These are phyloP conservation scores for Saguinus imperator DNA, from an alignment of 2,113 vertebrate species.

Conservation along the genomic window DNA sequence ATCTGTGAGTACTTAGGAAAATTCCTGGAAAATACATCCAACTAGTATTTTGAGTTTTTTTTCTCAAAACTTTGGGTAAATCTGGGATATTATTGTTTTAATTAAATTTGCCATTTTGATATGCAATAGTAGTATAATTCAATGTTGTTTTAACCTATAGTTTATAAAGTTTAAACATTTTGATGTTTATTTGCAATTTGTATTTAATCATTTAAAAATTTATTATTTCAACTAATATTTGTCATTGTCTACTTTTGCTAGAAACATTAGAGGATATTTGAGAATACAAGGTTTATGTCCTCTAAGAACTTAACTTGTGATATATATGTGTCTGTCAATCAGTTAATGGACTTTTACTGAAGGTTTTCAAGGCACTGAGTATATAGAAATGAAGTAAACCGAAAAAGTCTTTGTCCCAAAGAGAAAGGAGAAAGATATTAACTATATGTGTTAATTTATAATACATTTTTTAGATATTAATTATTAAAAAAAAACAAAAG, in stretches of 20 bases:
- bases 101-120: conserved; percentile 19
- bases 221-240: conserved; percentile 20
- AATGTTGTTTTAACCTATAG: not conserved
- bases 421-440: not conserved
- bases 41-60: not conserved
- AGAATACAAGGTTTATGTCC: not conserved
- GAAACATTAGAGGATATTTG: not conserved
- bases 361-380: not conserved
- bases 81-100: conserved; percentile 1
- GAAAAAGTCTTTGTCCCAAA: not conserved
- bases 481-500: not conserved
- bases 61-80: not conserved
- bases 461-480: not conserved
- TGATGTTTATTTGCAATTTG: not conserved
- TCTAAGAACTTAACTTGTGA: not conserved
- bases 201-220: not conserved
- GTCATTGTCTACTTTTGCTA: not conserved
- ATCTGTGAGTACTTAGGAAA: not conserved
- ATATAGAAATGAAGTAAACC: not conserved
- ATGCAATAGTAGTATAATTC: not conserved
- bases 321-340: not conserved
- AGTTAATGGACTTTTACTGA: not conserved
- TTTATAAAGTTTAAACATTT: conserved; percentile 5
- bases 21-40: not conserved
- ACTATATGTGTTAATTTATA: not conserved